Evolutionary conservation across 1,140 invertebrate species (phyloP), one percentile per base, ranked within the genome.

Genomic region (Drosophila trapezifrons): DNA sequence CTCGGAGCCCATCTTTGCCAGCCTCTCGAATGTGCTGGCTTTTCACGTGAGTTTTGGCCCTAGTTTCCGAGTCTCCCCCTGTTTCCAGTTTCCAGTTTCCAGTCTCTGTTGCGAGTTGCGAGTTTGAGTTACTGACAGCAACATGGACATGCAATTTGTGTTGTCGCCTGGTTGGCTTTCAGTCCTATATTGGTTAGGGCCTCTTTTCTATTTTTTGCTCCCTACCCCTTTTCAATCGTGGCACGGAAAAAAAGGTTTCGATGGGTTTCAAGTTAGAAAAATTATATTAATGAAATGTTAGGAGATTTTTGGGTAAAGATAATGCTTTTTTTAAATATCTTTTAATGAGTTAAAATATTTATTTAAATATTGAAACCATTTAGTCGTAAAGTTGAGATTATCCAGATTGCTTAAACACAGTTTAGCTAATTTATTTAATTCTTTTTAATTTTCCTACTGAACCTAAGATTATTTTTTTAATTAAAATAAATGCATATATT

Each of bases 11-110:
- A 95, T 99, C 4, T 93, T 97, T 25, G 97, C 95, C 7, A 98
- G 97, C 92, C 93, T 99, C 9, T 96, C 97, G 12, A 98, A 98
- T 92, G 95, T 98, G 37, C 92, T 98, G 52, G 95, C 96, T 2
- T 96, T 94, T 90, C 94, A 95, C 83, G 95, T 94, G 91, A 91
- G 90, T 87, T 73, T 74, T 54, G 52, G 42, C 56, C 58, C 35
- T 52, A 52, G 64, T 60, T 79, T 72, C 49, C 29, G 27, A 25
- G 43, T 43, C 9, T 20, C 38, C 37, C 4, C 63, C 27, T n/a
- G 18, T 10, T 13, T n/a, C 40, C 22, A 27, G 10, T 43, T 49
- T 32, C 43, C 22, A 29, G 38, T 63, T 65, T n/a, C 29, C 12
- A 32, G 46, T 56, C 69, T 22, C 9, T 27, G 32, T 59, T 72